phyloP scores from a whole-genome alignment of 2,888 invertebrate species.

The Metopia argyrocephala region DNA sequence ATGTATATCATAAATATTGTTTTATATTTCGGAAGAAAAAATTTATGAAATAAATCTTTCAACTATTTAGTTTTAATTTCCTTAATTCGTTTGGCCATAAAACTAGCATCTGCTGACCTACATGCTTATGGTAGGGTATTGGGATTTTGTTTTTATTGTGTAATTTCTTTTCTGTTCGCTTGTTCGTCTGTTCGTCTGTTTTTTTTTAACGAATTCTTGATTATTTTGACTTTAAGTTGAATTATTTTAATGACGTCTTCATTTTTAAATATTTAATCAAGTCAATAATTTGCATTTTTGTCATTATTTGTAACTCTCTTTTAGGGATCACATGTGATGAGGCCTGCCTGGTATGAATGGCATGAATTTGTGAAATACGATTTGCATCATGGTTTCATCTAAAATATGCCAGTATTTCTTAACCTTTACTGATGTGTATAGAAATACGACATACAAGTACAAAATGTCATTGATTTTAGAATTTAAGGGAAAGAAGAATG shows the following conservation, averaged over 20 bases:
- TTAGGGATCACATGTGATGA: slow-evolving; percentile 23
- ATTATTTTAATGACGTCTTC: slow-evolving; percentile 64
- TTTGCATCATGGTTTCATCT: slow-evolving; percentile 58
- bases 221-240: slow-evolving; percentile 55
- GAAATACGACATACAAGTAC: background rate
- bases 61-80: too few species aligned
- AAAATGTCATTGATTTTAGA: background rate
- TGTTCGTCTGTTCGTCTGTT: slow-evolving; percentile 17
- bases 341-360: background rate
- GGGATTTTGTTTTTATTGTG: background rate
- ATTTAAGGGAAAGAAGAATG: slow-evolving; percentile 48
- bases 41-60: too few species aligned
- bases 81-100: too few species aligned
- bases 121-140: too few species aligned
- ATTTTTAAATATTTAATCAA: slow-evolving; percentile 64
- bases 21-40: too few species aligned
- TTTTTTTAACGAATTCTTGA: slow-evolving; percentile 53
- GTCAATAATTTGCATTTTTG: slow-evolving; percentile 64
- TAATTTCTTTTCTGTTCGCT: background rate
- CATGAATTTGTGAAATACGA: slow-evolving; percentile 39
- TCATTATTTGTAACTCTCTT: slow-evolving; percentile 58
- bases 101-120: too few species aligned
- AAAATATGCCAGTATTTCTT: too few species aligned
- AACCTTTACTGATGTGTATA: slow-evolving; percentile 51
- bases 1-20: too few species aligned